Conservation (phyloP, 2,888 invertebrate genomes). For the Amorpha juglandis region DNA sequence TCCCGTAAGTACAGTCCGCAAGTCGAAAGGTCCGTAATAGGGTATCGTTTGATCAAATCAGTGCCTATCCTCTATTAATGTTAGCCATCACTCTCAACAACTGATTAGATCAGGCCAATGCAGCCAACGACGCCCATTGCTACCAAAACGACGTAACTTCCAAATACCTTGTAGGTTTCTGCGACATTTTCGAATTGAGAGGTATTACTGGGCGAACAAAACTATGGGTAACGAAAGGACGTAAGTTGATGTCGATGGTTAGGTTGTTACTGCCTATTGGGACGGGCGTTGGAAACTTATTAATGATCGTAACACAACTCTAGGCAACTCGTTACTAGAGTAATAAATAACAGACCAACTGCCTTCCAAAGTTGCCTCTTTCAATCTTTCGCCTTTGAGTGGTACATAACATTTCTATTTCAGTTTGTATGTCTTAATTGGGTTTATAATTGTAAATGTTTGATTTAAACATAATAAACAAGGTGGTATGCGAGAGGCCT, state of each 20-base stretch:
- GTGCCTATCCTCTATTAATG: conserved; percentile 65
- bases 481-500: too few relatives aligned
- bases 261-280: conserved; percentile 54
- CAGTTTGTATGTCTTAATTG: background rate
- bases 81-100: conserved; percentile 63
- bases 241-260: conserved; percentile 37
- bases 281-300: conserved; percentile 57
- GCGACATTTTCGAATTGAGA: conserved; percentile 46
- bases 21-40: conserved; percentile 39
- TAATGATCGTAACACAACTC: conserved; percentile 68
- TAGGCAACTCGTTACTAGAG: conserved; percentile 66
- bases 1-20: conserved; percentile 29
- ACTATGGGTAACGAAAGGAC: conserved; percentile 46
- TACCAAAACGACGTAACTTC: conserved; percentile 43
- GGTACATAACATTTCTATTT: conserved; percentile 6
- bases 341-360: conserved; percentile 68
- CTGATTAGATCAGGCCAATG: conserved; percentile 67
- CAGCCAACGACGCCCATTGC: conserved; percentile 40
- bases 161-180: conserved; percentile 38
- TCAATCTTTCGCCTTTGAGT: conserved; percentile 54
- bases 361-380: conserved; percentile 54
- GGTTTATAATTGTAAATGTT: background rate
- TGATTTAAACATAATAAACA: background rate
- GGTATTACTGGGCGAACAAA: conserved; percentile 32
- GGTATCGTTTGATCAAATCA: conserved; percentile 65